Conservation (phyloP, 1,140 invertebrate species). For the Micrasema minimum region DNA sequence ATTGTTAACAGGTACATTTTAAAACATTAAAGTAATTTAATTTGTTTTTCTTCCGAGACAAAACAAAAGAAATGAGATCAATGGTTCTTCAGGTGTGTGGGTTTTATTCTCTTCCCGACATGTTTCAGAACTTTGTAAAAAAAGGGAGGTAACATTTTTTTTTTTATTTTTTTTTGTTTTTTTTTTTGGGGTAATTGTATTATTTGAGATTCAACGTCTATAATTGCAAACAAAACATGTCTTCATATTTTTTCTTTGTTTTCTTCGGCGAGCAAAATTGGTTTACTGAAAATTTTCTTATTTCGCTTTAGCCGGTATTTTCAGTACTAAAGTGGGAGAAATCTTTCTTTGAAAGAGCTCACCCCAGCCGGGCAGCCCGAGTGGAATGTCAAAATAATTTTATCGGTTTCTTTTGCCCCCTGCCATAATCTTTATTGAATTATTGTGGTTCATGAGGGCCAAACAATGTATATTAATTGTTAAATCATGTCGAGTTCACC, state of each 20-base stretch:
- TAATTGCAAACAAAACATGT: constrained; percentile 9
- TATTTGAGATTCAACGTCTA: constrained; percentile 12
- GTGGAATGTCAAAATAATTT: background rate
- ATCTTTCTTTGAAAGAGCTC: constrained; percentile 12
- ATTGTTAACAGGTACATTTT: no score
- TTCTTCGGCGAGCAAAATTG: constrained; percentile 11
- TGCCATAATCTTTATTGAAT: background rate
- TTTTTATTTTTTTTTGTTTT: no score
- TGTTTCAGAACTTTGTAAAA: constrained; percentile 1
- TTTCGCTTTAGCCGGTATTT: constrained; percentile 18
- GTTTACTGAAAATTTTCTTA: constrained; percentile 7
- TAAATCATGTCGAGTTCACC: no score
- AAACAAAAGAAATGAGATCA: constrained; percentile 7
- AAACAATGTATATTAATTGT: background rate
- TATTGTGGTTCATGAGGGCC: background rate
- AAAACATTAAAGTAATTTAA: no score
- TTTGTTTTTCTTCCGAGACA: no score
- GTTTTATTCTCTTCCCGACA: constrained; percentile 28
- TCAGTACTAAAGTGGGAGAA: background rate
- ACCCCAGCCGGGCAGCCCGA: constrained; percentile 5
- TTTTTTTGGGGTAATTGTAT: constrained; percentile 23
- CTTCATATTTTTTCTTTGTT: constrained; percentile 6
- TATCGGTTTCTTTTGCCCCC: background rate
- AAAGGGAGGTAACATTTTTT: constrained; percentile 4
- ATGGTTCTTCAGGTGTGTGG: constrained; percentile 18